Base-by-base conservation (phyloP, 2,113 vertebrate species). In the Orycteropus afer region DNA sequence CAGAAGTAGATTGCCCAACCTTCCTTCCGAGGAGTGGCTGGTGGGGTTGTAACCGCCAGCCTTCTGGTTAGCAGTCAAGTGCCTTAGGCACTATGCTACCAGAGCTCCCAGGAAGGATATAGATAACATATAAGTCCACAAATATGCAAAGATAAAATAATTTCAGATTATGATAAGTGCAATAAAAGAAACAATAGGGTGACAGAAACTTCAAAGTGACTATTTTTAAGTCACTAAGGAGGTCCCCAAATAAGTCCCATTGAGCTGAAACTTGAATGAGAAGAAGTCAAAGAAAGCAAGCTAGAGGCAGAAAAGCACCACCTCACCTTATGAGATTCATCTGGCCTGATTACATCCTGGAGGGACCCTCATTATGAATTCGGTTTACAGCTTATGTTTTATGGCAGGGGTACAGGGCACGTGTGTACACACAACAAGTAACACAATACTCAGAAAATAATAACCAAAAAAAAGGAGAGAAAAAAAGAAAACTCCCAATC, bases 81-180 rank as follows among this genome's bases (percentile, higher is more conserved):
- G n/a, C n/a, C n/a, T n/a, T n/a, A n/a, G n/a, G n/a, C n/a, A n/a
- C n/a, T n/a, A n/a, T n/a, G n/a, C n/a, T n/a, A n/a, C n/a, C n/a
- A n/a, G n/a, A n/a, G n/a, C n/a, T n/a, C n/a, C n/a, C n/a, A n/a
- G n/a, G n/a, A n/a, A n/a, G n/a, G n/a, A n/a, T n/a, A 93, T 5
- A 59, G 53, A 49, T 67, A 95, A 89, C 71, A 93, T 20, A 79
- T 27, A 89, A 76, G 34, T 88, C 12, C 92, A 55, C 29, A 55
- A 82, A 87, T 49, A 87, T 69, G 17, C n/a, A n/a, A 67, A 95
- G 51, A 85, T 61, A 55, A 93, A 94, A 32, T 42, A 77, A 89
- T 63, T 88, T 87, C 32, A 84, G 49, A 89, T 90, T 65, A 78
- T 49, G 86, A 73, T 67, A 95, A 85, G 42, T 37, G 55, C 3